These are phyloP conservation scores for Sterna hirundo DNA, from an alignment of 2,113 vertebrate species.

Conservation along the genomic window DNA sequence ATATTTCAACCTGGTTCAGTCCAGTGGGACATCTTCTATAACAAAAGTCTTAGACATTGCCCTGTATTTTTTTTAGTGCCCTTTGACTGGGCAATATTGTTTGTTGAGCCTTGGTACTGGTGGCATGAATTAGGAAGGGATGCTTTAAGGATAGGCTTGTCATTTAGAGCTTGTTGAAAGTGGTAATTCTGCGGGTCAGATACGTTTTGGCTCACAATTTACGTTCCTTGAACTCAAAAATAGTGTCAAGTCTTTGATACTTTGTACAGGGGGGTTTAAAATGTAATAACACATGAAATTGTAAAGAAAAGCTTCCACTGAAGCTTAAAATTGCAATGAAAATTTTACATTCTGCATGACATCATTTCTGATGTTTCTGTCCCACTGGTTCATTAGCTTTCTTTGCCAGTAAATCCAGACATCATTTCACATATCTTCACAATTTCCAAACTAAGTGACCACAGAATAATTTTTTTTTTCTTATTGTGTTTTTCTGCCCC, in stretches of 20 bases:
- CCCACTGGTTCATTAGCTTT: constrained; percentile 8
- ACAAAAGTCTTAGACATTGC: background rate
- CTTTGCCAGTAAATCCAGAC: background rate
- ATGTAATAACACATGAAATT: constrained; percentile 37
- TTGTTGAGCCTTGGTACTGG: background rate
- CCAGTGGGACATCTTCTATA: background rate
- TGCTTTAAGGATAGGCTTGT: background rate
- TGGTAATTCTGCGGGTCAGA: background rate
- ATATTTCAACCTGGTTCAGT: background rate
- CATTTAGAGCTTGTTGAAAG: background rate
- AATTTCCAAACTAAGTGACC: background rate
- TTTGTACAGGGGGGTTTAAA: background rate
- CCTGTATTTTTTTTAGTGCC: background rate
- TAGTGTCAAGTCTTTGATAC: background rate
- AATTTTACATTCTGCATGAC: constrained; percentile 35
- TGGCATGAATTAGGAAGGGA: background rate
- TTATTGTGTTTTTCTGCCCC: background rate
- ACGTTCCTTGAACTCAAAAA: background rate
- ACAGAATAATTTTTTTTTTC: background rate
- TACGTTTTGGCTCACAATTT: background rate
- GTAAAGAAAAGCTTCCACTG: constrained; percentile 42
- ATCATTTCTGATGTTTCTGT: constrained; percentile 40
- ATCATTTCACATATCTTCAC: background rate
- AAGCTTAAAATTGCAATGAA: constrained; percentile 53
- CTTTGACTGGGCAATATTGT: background rate